Base-by-base conservation (phyloP, 2,797 vertebrate genomes). In the Urocyon cinereoargenteus region DNA sequence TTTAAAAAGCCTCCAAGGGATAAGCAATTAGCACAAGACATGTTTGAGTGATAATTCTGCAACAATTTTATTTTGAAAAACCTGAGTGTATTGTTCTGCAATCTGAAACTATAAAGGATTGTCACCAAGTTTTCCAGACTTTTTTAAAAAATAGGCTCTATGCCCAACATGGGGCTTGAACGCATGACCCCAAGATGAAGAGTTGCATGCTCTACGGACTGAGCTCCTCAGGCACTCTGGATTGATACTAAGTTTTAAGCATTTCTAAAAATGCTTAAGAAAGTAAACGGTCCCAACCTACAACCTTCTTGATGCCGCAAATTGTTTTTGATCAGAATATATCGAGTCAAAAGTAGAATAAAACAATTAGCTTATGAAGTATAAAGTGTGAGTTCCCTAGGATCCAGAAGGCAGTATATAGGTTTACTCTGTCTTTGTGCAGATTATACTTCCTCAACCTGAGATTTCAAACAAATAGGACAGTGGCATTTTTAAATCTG, bases 11-110 rank as follows among this genome's bases (percentile, higher is more conserved):
- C 94, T 97, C 79, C 70, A 45, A 96, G 59, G 73, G 91, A 81
- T 70, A 94, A 97, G 73, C 93, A 98, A 94, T 96, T 96, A 98
- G 55, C 70, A 82, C 6, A 51, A 77, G 66, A 87, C 22, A 0
- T 68, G 96, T 98, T 79, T 90, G 8, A 82, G 12, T 1, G 8
- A 82, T 92, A 84, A 64, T 97, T 96, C 73, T 93, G 85, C 82
- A 96, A 51, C 40, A 26, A 3, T 94, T 88, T 97, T 96, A 28
- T 11, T 10, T 86, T 83, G 55, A 79, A 86, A 94, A 90, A 24
- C 4, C 34, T 87, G 53, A 70, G 31, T 85, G 10, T 97, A 77
- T 72, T 93, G 81, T 36, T 75, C 85, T 94, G 61, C 34, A 72
- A 15, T 97, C n/a, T 55, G 66, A 96, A 75, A 90, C 53, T 90